A percentile compares a stretch with the other conserved stretches of the same genome.
phyloP scores from a whole-genome alignment of 2,888 invertebrate species.

The Coenonympha arcania region DNA sequence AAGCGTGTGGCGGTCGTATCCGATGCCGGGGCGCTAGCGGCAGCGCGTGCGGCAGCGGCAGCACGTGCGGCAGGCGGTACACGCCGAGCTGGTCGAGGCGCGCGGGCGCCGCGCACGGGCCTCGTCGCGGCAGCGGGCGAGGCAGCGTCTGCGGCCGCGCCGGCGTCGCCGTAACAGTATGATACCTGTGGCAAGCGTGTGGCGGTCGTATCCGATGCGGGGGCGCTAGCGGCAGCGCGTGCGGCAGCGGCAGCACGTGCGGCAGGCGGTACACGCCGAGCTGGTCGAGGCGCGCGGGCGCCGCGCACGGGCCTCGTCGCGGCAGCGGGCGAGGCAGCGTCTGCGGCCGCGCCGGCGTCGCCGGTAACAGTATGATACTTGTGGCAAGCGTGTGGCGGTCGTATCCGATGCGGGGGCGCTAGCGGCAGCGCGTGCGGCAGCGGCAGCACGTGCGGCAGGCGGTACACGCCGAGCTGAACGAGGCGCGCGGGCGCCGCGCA shows the following conservation, averaged over 20 bases:
- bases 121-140: conserved; percentile 66
- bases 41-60: conserved; percentile 61
- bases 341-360: conserved; percentile 82
- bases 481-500: conserved; percentile 73
- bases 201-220: conserved; percentile 63
- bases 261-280: conserved; percentile 79
- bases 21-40: conserved; percentile 65
- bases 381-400: conserved; percentile 42
- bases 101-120: conserved; percentile 65
- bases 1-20: conserved; percentile 49
- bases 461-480: conserved; percentile 79
- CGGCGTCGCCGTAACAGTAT: conserved; percentile 90
- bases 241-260: conserved; percentile 62
- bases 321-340: conserved; percentile 70
- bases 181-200: conserved; percentile 52
- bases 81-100: conserved; percentile 80
- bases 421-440: conserved; percentile 64
- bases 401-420: conserved; percentile 65
- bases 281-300: conserved; percentile 77
- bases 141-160: conserved; percentile 75
- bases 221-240: conserved; percentile 60
- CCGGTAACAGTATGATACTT: too few species aligned
- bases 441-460: conserved; percentile 71
- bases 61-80: conserved; percentile 76
- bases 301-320: conserved; percentile 62